Evolutionary conservation across 2,888 invertebrate genomes (phyloP), one percentile per base, ranked within the genome.

Genomic region (Harmothoe impar): DNA sequence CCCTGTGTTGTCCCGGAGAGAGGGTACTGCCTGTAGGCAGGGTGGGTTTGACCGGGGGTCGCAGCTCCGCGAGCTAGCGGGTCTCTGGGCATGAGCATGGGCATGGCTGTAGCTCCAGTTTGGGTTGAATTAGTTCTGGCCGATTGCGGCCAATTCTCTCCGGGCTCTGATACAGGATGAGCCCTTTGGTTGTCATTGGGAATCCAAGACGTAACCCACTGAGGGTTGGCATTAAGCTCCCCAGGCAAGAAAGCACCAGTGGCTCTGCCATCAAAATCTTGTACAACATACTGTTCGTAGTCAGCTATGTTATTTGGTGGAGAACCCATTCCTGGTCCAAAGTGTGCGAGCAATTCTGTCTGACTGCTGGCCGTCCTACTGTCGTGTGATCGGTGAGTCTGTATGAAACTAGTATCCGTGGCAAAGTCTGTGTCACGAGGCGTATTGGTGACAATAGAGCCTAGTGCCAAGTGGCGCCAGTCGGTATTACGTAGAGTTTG

Each of bases 221-320:
- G 23, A 25, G 23, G 52, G 20, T 56, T 51, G 0, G 56, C 56
- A 51, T 35, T 43, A 7, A 43, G 72, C 31, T 62, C 89, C 56
- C 85, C 84, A 51, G 91, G 90, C 3, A 72, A 35, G 54, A 92
- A 91, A 3, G 92, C 90, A 17, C 91, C 91, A 43, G 86, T 91
- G 5, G 84, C 85, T 17, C 86, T 35, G 17, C 89, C 92, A 56
- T 92, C 91, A 52, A 89, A 90, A 29, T 78, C 31, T 56, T 91
- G 90, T 3, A 43, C 43, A 20, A 91, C 81, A 51, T 91, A 92
- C 7, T 78, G 29, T 54, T 91, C 91, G 90, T 92, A 92, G 20
- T 92, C 90, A n/a, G 56, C 25, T 17, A 91, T 68, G 68, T 92
- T 91, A 62, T 15, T 62, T 62, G 62, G 62, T 62, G 10, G 62